Evolutionary conservation across 2,888 invertebrate species (phyloP), one percentile per base, ranked within the genome.

Genomic region (Stenodera caucasica): DNA sequence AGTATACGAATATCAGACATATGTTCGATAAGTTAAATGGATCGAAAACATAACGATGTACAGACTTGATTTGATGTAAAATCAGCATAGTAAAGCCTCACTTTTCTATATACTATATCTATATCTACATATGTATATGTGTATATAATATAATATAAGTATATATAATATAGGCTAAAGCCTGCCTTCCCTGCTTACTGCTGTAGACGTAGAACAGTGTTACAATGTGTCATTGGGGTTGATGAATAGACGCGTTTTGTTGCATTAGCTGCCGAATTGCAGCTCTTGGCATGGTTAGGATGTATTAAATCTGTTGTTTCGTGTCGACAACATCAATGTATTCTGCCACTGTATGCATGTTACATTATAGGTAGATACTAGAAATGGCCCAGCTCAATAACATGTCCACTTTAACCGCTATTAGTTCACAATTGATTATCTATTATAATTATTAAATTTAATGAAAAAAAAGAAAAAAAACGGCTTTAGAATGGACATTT

Each of bases 11-110:
- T 58, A 65, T 62, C 67, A 68, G 72, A 71, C 70, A 69, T 67
- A 69, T 68, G 69, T 67, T 70, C 70, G 70, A 72, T 72, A 67
- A 70, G 71, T 71, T 71, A 70, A 72, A 72, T 72, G 70, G 71
- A 67, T 68, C 69, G 71, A 69, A 71, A 69, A 70, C 69, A 69
- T 69, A 71, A 72, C 70, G 67, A 68, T 64, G 66, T 69, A 67
- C 61, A 70, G 67, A 72, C 66, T 69, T 69, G 61, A 57, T 67
- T 68, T 66, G 63, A 61, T 68, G 65, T 66, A 67, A 67, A 67
- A 69, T 72, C 61, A 71, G 68, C 69, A 69, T 70, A 68, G 68
- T 68, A 67, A 60, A 67, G 67, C 59, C 56, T 63, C 53, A 51
- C 62, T 55, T 26, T 26, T 26, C 3, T 26, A 26, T 26, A 26